Evolutionary conservation across 2,888 invertebrate genomes (phyloP), one percentile per base, ranked within the genome.

Genomic region (Tenthredo distinguenda): DNA sequence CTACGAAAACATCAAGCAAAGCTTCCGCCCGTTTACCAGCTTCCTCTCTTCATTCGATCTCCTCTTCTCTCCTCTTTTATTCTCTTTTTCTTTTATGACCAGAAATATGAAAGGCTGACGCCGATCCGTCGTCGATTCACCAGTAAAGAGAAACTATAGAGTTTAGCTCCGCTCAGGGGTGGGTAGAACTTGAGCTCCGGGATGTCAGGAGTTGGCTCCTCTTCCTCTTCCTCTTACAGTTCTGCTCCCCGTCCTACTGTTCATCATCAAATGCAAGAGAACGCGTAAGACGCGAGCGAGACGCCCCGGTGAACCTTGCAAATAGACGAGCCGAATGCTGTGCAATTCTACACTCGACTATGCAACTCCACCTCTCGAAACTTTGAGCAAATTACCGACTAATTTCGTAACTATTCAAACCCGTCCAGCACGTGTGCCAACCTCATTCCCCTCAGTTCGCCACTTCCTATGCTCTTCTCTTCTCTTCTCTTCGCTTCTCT

Each of bases 1-100:
- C 85, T 65, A 77, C 31, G 84, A 83, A 65, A 85, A 85, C 84
- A 68, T 86, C 83, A 72, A 86, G 74, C 21, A 74, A 37, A n/a
- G 40, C 37, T 50, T 47, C 82, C 58, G 40, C 76, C 82, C 18
- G 68, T 50, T 76, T 55, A 40, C 34, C 55, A 21, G 68, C 68
- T 40, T 43, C n/a, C 26, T 77, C n/a, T 74, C 50, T 81, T 40
- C 43, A 43, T 55, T 31, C 31, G 47, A 76, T 55, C 55, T n/a
- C 3, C 5, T n/a, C 55, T n/a, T n/a, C 55, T 55, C 50, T 50
- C 6, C 18, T 6, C n/a, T n/a, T 77, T 26, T 26, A 26, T 26
- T 26, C n/a, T 43, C 18, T 18, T 50, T 18, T 31, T 40, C 12
- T 18, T 77, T 55, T 6, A n/a, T 34, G 34, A 10, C n/a, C 7